phyloP scores from a whole-genome alignment of 2,888 invertebrate species.

The Chrysopilus asiliformis region DNA sequence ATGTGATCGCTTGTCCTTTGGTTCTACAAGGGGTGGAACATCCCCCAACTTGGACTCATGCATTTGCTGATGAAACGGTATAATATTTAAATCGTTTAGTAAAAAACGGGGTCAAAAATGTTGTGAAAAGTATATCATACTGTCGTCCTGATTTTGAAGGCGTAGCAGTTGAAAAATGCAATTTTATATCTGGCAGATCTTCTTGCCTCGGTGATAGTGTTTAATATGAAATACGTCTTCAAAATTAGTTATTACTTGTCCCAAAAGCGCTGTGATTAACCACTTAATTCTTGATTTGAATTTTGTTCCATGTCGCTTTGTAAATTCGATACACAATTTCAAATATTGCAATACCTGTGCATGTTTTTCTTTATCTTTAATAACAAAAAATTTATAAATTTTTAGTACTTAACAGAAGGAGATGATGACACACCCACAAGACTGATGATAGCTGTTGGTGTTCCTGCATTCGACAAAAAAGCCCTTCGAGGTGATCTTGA shows the following conservation, averaged over 20 bases:
- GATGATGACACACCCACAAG: constrained; percentile 30
- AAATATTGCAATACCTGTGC: too few species aligned
- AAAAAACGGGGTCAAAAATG: neutral
- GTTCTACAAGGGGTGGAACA: constrained; percentile 60
- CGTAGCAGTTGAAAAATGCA: too few species aligned
- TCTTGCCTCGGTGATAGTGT: too few species aligned
- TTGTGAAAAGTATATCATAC: neutral
- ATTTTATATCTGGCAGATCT: too few species aligned
- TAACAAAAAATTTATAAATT: neutral
- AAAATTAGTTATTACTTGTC: too few species aligned
- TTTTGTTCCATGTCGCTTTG: too few species aligned
- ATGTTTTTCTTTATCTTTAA: too few species aligned
- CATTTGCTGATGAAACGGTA: constrained; percentile 78
- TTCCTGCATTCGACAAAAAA: constrained; percentile 78
- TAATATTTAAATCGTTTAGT: constrained; percentile 17
- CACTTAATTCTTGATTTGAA: too few species aligned
- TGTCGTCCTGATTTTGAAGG: neutral
- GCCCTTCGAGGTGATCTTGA: constrained; percentile 40
- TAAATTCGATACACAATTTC: too few species aligned
- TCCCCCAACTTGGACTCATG: constrained; percentile 89
- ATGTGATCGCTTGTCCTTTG: constrained; percentile 78
- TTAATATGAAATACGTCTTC: too few species aligned
- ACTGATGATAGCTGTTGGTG: constrained; percentile 80
- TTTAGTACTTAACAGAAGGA: constrained; percentile 9
- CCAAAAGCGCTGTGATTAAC: too few species aligned